These are phyloP conservation scores for Aleiodes alternator DNA, from an alignment of 2,888 invertebrate species.

Conservation along the genomic window DNA sequence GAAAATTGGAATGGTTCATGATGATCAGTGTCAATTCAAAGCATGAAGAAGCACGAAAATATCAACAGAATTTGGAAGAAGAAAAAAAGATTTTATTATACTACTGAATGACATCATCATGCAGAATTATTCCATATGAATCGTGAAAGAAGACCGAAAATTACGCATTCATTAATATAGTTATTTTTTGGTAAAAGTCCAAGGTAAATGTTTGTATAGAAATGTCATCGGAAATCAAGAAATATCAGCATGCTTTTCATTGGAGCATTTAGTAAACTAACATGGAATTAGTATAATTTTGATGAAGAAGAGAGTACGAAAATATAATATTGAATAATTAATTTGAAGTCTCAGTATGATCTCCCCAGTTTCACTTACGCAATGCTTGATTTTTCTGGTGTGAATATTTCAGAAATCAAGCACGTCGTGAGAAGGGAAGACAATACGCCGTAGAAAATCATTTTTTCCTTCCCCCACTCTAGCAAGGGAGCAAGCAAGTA, in stretches of 20 bases:
- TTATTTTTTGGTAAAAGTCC: background rate
- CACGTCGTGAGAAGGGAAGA: too few relatives aligned
- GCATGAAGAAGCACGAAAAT: background rate
- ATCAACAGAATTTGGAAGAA: background rate
- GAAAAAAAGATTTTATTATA: background rate
- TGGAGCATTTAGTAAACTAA: too few relatives aligned
- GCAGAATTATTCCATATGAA: background rate
- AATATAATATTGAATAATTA: background rate
- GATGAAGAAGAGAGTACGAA: background rate
- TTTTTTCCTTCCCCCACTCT: constrained; percentile 10
- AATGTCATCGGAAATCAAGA: too few relatives aligned
- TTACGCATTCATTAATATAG: background rate
- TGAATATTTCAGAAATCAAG: too few relatives aligned
- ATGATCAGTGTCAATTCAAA: background rate
- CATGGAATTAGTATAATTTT: background rate
- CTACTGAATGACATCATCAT: background rate
- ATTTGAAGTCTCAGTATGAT: background rate
- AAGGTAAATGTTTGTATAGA: background rate
- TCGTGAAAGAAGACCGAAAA: background rate
- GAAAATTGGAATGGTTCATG: background rate
- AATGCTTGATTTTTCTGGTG: too few relatives aligned
- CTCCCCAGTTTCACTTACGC: too few relatives aligned
- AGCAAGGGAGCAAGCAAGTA: background rate
- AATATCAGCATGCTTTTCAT: too few relatives aligned
- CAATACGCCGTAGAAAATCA: background rate